Percentiles rank a stretch among this genome's conserved stretches.
Evolutionary conservation across 2,113 vertebrate species (phyloP).

Genomic region (Oceanites oceanicus): DNA sequence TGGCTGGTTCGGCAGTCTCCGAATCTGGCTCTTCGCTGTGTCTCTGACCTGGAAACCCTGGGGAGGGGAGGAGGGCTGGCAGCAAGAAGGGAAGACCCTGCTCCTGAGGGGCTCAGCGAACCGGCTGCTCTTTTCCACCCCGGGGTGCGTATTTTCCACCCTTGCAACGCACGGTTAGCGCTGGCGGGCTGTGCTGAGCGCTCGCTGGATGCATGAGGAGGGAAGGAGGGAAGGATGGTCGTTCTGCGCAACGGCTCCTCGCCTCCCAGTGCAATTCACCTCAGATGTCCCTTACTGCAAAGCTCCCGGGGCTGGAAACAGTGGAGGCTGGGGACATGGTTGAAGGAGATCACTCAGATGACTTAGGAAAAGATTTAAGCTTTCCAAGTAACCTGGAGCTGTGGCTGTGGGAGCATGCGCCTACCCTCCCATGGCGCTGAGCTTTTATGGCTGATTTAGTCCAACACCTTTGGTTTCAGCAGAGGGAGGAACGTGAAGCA

Average conservation of each 20-base stretch:
- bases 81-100: too few relatives aligned
- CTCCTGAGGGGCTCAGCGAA: neutral
- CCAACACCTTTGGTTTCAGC: neutral
- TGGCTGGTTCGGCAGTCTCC: neutral
- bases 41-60: neutral
- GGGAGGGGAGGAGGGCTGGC: neutral
- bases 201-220: neutral
- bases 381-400: neutral
- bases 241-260: neutral
- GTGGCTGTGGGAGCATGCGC: neutral
- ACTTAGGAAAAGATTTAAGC: neutral
- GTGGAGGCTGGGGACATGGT: neutral
- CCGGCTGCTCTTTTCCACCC: neutral
- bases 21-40: neutral
- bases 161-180: neutral
- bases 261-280: accelerated
- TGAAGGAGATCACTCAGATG: neutral
- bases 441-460: neutral
- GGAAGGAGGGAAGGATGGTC: neutral
- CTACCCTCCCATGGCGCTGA: neutral
- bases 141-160: too few relatives aligned
- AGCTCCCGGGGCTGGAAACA: neutral
- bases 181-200: neutral
- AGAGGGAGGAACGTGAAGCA: neutral
- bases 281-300: neutral